Conservation (phyloP, 2,888 invertebrate genomes). For the Tholera decimalis region DNA sequence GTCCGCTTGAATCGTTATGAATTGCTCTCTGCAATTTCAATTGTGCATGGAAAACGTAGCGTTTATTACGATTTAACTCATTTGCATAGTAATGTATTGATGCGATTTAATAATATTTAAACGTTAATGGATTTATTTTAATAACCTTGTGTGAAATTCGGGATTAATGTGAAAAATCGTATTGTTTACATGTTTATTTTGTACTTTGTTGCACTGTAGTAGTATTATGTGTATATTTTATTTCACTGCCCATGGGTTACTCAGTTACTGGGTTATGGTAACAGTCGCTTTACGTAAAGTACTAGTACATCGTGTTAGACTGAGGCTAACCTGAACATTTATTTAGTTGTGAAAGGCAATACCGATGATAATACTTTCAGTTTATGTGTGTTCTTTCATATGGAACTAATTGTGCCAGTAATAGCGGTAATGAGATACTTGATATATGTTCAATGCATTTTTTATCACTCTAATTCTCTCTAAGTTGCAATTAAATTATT, state of each 20-base stretch:
- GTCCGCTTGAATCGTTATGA: slow-evolving; percentile 38
- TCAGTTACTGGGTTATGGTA: no score
- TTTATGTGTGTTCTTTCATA: no score
- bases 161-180: slow-evolving; percentile 32
- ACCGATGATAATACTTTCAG: no score
- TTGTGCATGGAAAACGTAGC: slow-evolving; percentile 37
- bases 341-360: no score
- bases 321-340: no score
- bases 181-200: slow-evolving; percentile 12
- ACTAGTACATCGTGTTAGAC: no score
- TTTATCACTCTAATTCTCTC: no score
- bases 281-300: no score
- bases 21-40: slow-evolving; percentile 49
- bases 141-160: slow-evolving; percentile 32
- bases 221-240: not conserved
- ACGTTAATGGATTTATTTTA: slow-evolving; percentile 53
- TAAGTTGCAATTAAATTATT: no score
- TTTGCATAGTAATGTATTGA: slow-evolving; percentile 49
- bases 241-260: not conserved
- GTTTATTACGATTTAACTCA: slow-evolving; percentile 50
- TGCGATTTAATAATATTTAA: slow-evolving; percentile 51
- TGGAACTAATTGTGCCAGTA: no score
- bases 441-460: no score
- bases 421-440: no score
- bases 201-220: not conserved